Conservation (phyloP, 2,113 vertebrate species). For the Prochilodus magdalenae region DNA sequence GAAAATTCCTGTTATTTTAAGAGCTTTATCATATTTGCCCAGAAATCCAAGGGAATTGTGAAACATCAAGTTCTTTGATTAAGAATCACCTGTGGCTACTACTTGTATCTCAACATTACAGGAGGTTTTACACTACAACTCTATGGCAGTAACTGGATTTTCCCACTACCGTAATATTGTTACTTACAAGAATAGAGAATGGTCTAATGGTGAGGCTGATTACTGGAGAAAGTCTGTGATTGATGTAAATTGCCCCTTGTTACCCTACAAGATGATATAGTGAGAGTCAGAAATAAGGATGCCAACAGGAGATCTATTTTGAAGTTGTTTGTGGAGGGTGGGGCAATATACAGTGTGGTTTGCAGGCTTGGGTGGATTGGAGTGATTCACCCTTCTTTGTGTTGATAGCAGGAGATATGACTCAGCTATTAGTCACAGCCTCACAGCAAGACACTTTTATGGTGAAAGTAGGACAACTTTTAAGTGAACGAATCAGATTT, state of each 20-base stretch:
- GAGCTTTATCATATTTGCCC: not conserved
- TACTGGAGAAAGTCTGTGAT: not conserved
- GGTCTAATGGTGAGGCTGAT: not conserved
- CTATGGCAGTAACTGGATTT: constrained; percentile 26
- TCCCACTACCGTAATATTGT: not conserved
- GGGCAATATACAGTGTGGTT: not conserved
- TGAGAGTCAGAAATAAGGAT: not conserved
- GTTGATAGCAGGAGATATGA: constrained; percentile 37
- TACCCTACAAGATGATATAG: not conserved
- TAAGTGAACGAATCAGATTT: constrained; percentile 14
- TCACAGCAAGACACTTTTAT: not conserved
- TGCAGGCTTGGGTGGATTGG: constrained; percentile 10
- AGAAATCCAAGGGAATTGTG: not conserved
- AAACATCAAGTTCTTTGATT: not conserved
- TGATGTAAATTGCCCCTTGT: not conserved
- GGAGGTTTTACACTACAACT: not conserved
- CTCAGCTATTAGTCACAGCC: constrained; percentile 38
- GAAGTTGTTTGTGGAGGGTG: not conserved
- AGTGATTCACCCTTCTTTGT: constrained; percentile 45
- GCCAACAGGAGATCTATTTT: not conserved
- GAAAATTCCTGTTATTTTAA: no score
- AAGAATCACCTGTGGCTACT: no score
- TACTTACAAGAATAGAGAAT: not conserved
- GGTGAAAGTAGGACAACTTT: constrained; percentile 30
- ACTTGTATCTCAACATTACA: not conserved